Conservation (phyloP, 2,113 vertebrate genomes). For the Indri indri region DNA sequence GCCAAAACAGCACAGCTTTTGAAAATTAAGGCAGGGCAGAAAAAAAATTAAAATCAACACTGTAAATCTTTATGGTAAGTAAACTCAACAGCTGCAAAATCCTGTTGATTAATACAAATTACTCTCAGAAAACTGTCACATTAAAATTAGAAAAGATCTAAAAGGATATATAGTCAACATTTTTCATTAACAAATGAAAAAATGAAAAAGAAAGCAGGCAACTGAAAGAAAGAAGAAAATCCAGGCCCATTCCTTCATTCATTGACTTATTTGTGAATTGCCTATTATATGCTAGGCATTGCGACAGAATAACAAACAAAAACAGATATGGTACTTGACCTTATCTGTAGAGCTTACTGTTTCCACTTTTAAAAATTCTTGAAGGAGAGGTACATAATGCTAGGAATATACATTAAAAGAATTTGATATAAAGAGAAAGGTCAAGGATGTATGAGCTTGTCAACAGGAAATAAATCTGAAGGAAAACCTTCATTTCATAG, state of each 20-base stretch:
- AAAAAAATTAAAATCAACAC: neutral
- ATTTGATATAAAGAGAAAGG: neutral
- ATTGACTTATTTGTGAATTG: neutral
- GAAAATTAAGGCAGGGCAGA: constrained; percentile 36
- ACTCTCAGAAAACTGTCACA: neutral
- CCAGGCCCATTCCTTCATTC: neutral
- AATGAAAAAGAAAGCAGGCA: neutral
- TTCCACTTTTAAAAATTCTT: neutral
- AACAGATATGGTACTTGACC: neutral
- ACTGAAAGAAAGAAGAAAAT: neutral
- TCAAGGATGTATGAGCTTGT: neutral
- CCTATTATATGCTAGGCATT: neutral
- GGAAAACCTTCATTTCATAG: neutral
- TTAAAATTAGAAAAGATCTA: neutral
- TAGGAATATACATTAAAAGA: neutral
- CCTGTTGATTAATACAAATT: neutral
- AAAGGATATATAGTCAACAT: neutral
- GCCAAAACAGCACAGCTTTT: constrained; percentile 98
- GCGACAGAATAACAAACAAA: neutral
- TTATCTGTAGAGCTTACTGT: neutral
- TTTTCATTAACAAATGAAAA: neutral
- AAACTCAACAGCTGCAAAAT: neutral
- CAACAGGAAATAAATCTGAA: neutral
- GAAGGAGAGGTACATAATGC: neutral
- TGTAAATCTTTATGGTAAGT: neutral